phyloP scores from a whole-genome alignment of 2,888 invertebrate genomes.

The Drosophila meridionalis region DNA sequence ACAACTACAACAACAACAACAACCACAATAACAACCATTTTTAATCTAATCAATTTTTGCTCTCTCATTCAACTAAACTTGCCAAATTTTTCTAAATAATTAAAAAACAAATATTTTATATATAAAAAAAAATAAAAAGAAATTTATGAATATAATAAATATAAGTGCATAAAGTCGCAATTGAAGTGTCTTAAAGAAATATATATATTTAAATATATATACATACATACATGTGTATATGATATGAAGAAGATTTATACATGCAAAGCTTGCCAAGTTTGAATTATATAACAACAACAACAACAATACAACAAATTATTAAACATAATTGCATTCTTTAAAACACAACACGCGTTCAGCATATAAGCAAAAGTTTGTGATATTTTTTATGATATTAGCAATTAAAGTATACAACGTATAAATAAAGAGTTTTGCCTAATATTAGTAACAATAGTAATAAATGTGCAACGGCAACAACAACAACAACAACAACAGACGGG shows the following conservation, averaged over 20 bases:
- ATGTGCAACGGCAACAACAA: slow-evolving; percentile 47
- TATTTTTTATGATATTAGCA: slow-evolving; percentile 80
- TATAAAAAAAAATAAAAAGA: slow-evolving; percentile 15
- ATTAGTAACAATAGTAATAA: slow-evolving; percentile 40
- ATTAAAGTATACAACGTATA: slow-evolving; percentile 58
- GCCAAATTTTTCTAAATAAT: slow-evolving; percentile 61
- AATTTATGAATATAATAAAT: slow-evolving; percentile 36
- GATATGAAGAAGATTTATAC: slow-evolving; percentile 14
- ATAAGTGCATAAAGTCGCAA: slow-evolving; percentile 70
- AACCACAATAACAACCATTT: slow-evolving; percentile 31
- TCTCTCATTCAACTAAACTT: slow-evolving; percentile 58
- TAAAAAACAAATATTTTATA: slow-evolving; percentile 40
- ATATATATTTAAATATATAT: slow-evolving; percentile 29
- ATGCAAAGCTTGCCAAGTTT: slow-evolving; percentile 64
- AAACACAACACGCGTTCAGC: slow-evolving; percentile 47
- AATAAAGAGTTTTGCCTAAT: slow-evolving; percentile 21
- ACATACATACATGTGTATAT: slow-evolving; percentile 27
- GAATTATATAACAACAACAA: slow-evolving; percentile 8
- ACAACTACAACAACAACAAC: slow-evolving; percentile 29
- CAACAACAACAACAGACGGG: slow-evolving; percentile 13
- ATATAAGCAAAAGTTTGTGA: slow-evolving; percentile 71
- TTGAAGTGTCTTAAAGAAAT: slow-evolving; percentile 77
- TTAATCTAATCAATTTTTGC: slow-evolving; percentile 55
- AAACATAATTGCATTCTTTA: slow-evolving; percentile 51
- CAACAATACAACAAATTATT: slow-evolving; percentile 40